phyloP scores from a whole-genome alignment of 2,113 vertebrate genomes.

The Zosterops japonicus region DNA sequence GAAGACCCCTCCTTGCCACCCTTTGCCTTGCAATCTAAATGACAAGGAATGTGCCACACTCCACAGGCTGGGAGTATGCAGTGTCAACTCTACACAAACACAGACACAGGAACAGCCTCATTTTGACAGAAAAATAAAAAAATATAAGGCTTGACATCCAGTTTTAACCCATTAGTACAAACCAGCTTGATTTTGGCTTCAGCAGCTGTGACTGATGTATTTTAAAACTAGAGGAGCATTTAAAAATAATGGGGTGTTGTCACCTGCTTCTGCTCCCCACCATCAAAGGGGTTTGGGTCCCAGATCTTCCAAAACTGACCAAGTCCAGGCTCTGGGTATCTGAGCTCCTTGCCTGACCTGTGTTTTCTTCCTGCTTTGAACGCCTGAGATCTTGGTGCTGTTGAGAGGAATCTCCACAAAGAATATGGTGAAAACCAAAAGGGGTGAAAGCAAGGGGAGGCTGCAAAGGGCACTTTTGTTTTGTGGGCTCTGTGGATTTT shows the following conservation, averaged over 20 bases:
- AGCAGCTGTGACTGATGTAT: background rate
- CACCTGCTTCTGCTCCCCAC: background rate
- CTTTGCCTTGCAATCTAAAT: background rate
- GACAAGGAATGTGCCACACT: background rate
- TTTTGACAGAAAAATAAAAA: background rate
- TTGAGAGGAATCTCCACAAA: fast-evolving
- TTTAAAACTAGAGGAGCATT: background rate
- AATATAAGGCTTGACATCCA: background rate
- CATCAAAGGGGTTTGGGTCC: fast-evolving
- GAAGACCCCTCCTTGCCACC: background rate
- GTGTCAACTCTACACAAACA: background rate
- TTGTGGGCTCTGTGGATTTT: background rate
- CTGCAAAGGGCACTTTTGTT: background rate
- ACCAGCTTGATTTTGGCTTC: background rate
- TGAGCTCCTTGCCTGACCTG: background rate
- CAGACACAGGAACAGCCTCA: background rate
- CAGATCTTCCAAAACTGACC: background rate
- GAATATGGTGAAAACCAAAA: fast-evolving
- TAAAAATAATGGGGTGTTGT: background rate
- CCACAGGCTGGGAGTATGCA: background rate
- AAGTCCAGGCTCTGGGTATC: background rate
- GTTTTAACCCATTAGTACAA: background rate
- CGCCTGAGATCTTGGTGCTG: background rate
- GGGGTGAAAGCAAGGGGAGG: background rate
- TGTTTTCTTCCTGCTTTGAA: background rate